Conservation (phyloP, 2,888 invertebrate species). For the Drosophila putrida region DNA sequence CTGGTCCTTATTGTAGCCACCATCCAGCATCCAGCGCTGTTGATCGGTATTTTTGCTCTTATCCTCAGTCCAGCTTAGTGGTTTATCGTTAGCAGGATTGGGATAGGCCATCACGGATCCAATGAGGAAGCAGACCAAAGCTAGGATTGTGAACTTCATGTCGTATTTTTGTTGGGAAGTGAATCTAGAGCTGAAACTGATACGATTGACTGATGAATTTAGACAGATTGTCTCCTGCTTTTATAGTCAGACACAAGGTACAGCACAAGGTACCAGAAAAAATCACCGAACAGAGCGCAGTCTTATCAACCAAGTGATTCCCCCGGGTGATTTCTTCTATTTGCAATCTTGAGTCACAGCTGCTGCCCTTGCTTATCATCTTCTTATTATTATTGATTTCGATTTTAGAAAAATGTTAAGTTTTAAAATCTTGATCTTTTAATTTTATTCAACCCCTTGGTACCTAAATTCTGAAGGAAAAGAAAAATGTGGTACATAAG, state of each 20-base stretch:
- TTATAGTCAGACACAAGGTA: conserved; percentile 31
- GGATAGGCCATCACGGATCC: conserved; percentile 39
- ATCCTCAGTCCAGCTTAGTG: conserved; percentile 29
- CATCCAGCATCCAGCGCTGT: conserved; percentile 37
- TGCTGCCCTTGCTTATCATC: conserved; percentile 25
- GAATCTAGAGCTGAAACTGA: conserved; percentile 12
- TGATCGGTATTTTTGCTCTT: conserved; percentile 52
- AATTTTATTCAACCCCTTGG: too few species aligned
- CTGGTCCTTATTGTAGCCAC: conserved; percentile 53
- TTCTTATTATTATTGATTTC: too few species aligned
- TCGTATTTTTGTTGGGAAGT: conserved; percentile 26
- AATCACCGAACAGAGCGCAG: not conserved
- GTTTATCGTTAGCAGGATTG: conserved; percentile 12
- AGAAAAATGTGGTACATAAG: too few species aligned
- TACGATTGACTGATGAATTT: conserved; percentile 36
- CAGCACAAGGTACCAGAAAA: not conserved
- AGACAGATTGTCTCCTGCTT: conserved; percentile 4
- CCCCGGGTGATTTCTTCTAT: conserved; percentile 34
- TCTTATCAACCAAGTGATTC: conserved; percentile 40
- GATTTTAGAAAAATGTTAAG: too few species aligned
- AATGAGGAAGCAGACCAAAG: conserved; percentile 40
- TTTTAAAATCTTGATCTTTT: too few species aligned
- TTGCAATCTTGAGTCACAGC: conserved; percentile 4
- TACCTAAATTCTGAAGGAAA: too few species aligned
- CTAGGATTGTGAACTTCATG: conserved; percentile 41